Conservation (phyloP, 2,888 invertebrate species). For the Cephonodes hylas region DNA sequence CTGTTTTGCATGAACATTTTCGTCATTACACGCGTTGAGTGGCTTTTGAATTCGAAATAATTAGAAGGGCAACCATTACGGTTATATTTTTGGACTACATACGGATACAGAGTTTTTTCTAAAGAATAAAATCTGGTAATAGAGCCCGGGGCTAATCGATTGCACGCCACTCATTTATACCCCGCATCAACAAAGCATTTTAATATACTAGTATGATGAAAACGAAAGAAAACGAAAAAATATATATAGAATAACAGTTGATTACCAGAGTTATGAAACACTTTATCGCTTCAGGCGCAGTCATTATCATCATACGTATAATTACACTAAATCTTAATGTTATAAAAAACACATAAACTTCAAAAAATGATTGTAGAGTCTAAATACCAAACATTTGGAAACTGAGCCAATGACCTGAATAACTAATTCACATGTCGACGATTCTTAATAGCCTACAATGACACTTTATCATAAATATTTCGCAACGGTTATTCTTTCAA, state of each 20-base stretch:
- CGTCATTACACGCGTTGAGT: no score
- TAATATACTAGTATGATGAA: no score
- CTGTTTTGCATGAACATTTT: no score
- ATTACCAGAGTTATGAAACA: background rate
- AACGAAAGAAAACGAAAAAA: background rate
- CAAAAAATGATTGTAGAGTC: background rate
- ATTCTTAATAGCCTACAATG: constrained; percentile 11
- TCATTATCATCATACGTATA: background rate
- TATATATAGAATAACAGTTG: background rate
- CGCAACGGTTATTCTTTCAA: constrained; percentile 18
- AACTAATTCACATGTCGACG: background rate
- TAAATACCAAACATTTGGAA: constrained; percentile 6
- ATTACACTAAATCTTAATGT: background rate
- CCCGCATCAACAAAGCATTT: no score
- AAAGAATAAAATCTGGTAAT: no score
- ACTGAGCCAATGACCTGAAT: constrained; percentile 17
- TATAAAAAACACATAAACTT: background rate
- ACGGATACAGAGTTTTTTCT: no score
- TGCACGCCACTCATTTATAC: no score
- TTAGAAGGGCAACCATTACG: no score
- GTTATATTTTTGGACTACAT: no score
- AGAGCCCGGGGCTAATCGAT: no score
- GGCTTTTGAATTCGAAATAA: no score
- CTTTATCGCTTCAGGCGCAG: background rate
- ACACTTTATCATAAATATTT: constrained; percentile 20